Percentiles rank a stretch among this genome's conserved stretches.
phyloP scores from a whole-genome alignment of 2,797 vertebrate genomes.

The Pseudomugil gertrudae region DNA sequence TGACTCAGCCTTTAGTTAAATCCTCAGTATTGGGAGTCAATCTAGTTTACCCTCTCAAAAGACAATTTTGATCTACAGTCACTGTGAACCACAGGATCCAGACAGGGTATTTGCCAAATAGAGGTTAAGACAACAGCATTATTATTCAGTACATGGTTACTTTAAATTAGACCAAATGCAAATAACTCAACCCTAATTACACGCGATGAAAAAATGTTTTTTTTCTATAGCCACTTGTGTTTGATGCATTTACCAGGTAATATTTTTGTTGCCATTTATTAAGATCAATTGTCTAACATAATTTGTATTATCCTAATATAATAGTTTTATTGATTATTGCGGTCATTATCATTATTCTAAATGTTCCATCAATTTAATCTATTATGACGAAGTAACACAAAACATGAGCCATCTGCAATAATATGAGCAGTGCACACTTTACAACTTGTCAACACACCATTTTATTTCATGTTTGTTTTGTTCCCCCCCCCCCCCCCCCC shows the following conservation, averaged over 20 bases:
- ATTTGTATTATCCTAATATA: no score
- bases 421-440: background rate
- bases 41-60: background rate
- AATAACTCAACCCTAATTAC: background rate
- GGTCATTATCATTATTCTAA: background rate
- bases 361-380: background rate
- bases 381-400: background rate
- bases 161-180: background rate
- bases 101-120: background rate
- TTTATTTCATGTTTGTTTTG: background rate
- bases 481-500: no score
- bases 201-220: background rate
- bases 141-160: background rate
- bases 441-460: background rate
- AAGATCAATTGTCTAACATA: background rate
- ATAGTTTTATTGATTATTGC: background rate
- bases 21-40: background rate
- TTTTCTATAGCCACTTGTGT: background rate
- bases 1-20: background rate
- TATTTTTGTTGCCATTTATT: background rate
- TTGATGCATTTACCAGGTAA: background rate
- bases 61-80: no score
- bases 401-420: background rate
- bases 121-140: background rate
- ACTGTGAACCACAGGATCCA: background rate